phyloP scores from a whole-genome alignment of 2,113 vertebrate genomes.

The Pungitius pungitius region DNA sequence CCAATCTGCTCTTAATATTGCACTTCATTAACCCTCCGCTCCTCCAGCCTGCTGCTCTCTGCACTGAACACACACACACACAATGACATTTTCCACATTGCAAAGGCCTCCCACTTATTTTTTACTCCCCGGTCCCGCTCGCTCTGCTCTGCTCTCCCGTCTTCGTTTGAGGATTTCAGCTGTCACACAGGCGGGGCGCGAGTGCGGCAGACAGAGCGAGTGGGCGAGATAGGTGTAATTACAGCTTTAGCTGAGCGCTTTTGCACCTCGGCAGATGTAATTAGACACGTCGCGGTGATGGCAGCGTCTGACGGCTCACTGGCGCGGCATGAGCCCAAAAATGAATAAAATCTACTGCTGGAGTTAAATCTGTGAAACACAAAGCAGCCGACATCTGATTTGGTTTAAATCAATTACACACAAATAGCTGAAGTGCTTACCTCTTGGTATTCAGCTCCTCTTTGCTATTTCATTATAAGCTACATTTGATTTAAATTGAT shows the following conservation, averaged over 20 bases:
- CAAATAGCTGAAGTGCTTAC: not conserved
- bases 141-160: not conserved
- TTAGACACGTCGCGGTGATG: conserved; percentile 67
- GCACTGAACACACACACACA: conserved; percentile 15
- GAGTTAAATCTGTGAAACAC: not conserved
- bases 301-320: conserved; percentile 61
- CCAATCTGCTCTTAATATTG: conserved; percentile 39
- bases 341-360: not conserved
- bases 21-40: conserved; percentile 61
- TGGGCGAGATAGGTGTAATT: conserved; percentile 73
- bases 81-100: conserved; percentile 42
- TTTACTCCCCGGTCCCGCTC: conserved; percentile 24
- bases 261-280: conserved; percentile 77
- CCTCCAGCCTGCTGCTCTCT: conserved; percentile 18
- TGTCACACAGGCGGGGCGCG: conserved; percentile 43
- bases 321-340: conserved; percentile 15
- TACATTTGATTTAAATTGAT: not conserved
- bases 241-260: conserved; percentile 59
- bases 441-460: not conserved
- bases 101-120: conserved; percentile 31
- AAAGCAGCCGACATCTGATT: not conserved
- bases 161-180: conserved; percentile 63
- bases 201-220: conserved; percentile 41
- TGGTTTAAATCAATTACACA: conserved; percentile 16
- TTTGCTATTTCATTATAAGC: conserved; percentile 7